Conservation (phyloP, 2,113 vertebrate species). For the Gymnogyps californianus region DNA sequence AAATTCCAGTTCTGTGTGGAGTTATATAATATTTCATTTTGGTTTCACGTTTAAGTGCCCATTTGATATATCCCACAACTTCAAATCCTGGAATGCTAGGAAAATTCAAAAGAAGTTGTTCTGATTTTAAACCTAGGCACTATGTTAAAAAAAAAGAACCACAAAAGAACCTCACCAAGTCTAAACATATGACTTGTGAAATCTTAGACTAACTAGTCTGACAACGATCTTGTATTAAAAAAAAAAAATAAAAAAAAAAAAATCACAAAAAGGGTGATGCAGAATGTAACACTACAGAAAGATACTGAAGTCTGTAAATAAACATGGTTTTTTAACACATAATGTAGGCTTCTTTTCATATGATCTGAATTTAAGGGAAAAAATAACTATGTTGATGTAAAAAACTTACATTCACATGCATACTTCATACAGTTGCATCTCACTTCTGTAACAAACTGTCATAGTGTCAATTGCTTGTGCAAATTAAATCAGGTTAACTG, state of each 20-base stretch:
- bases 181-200: not conserved
- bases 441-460: not conserved
- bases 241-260: not conserved
- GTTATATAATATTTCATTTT: not conserved
- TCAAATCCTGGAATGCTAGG: not conserved
- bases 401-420: not conserved
- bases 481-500: not conserved
- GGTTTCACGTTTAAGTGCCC: not conserved
- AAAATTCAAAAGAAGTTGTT: not conserved
- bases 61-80: not conserved
- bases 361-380: not conserved
- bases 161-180: not conserved
- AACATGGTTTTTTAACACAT: not conserved
- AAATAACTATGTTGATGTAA: not conserved
- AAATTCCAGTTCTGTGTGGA: not conserved
- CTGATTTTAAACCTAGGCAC: not conserved
- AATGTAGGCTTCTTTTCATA: not conserved
- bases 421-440: not conserved
- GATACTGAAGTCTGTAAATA: not conserved
- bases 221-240: not conserved
- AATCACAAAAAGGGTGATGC: not conserved
- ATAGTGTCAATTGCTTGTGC: not conserved
- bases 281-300: not conserved
- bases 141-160: not conserved
- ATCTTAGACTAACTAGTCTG: not conserved